phyloP scores from a whole-genome alignment of 2,113 vertebrate genomes.

The Odontesthes bonariensis region DNA sequence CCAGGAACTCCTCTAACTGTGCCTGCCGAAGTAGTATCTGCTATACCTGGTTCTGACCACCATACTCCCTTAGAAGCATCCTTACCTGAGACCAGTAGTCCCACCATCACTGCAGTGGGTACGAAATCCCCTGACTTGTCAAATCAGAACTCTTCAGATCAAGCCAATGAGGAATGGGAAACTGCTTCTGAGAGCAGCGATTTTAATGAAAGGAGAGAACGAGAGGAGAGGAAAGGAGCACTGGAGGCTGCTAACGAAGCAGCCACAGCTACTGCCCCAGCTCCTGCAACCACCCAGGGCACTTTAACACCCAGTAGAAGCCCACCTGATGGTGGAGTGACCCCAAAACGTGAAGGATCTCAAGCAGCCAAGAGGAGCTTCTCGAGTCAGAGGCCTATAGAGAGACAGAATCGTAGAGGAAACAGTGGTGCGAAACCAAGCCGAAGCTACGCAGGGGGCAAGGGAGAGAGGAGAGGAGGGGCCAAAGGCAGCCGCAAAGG shows the following conservation, averaged over 20 bases:
- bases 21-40: conserved; percentile 60
- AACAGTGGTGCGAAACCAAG: conserved; percentile 90
- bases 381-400: conserved; percentile 93
- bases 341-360: conserved; percentile 84
- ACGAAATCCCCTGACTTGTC: conserved; percentile 97
- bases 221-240: conserved; percentile 91
- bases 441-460: conserved; percentile 91
- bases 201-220: conserved; percentile 96
- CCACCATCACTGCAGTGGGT: conserved; percentile 80
- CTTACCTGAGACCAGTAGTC: conserved; percentile 62
- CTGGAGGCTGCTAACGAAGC: conserved; percentile 80
- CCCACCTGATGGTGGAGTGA: conserved; percentile 79
- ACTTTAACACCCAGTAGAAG: conserved; percentile 84
- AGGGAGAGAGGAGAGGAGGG: conserved; percentile 91
- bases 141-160: conserved; percentile 99
- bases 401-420: conserved; percentile 92
- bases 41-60: conserved; percentile 47
- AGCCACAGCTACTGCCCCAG: conserved; percentile 65
- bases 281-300: conserved; percentile 60
- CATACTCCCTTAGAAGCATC: conserved; percentile 57
- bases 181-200: conserved; percentile 98
- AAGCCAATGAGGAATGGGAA: conserved; percentile 99
- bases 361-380: conserved; percentile 92
- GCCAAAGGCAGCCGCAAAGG: conserved; percentile 91
- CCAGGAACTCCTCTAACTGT: conserved; percentile 79